Conservation (phyloP, 2,797 vertebrate genomes). For the Eleutherodactylus coqui region DNA sequence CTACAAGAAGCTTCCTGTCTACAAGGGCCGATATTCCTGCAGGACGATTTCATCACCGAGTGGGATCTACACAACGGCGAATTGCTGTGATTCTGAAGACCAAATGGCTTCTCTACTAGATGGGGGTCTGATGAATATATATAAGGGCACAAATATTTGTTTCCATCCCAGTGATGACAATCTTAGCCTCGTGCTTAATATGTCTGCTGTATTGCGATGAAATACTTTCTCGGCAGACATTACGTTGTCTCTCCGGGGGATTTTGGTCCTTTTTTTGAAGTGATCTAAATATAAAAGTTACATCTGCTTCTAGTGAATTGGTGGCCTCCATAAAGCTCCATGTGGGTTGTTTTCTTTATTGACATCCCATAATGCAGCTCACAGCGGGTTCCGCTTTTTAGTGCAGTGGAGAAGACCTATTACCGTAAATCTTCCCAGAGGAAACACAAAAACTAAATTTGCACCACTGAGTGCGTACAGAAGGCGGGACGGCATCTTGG, state of each 20-base stretch:
- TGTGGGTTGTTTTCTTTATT: conserved; percentile 32
- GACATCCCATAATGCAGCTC: conserved; percentile 44
- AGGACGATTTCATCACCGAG: too few relatives aligned
- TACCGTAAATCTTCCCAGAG: conserved; percentile 51
- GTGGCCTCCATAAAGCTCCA: conserved; percentile 24
- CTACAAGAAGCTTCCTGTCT: too few relatives aligned
- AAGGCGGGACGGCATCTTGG: background rate
- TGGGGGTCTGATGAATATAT: background rate
- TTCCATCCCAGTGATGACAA: background rate
- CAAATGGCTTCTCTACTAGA: too few relatives aligned
- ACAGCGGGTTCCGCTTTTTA: conserved; percentile 45
- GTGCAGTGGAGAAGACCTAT: conserved; percentile 30
- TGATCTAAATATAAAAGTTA: conserved; percentile 47
- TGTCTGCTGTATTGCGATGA: background rate
- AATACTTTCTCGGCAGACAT: background rate
- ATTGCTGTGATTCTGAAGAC: too few relatives aligned
- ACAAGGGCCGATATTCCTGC: too few relatives aligned
- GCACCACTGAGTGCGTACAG: conserved; percentile 17
- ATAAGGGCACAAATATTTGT: background rate
- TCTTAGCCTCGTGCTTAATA: background rate
- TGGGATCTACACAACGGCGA: too few relatives aligned
- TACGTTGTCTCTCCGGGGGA: background rate
- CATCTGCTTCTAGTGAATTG: conserved; percentile 52
- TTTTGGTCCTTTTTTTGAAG: conserved; percentile 15
- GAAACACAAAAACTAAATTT: conserved; percentile 50